These are phyloP conservation scores for Arothron firmamentum DNA, from an alignment of 2,113 vertebrate species.

Conservation along the genomic window DNA sequence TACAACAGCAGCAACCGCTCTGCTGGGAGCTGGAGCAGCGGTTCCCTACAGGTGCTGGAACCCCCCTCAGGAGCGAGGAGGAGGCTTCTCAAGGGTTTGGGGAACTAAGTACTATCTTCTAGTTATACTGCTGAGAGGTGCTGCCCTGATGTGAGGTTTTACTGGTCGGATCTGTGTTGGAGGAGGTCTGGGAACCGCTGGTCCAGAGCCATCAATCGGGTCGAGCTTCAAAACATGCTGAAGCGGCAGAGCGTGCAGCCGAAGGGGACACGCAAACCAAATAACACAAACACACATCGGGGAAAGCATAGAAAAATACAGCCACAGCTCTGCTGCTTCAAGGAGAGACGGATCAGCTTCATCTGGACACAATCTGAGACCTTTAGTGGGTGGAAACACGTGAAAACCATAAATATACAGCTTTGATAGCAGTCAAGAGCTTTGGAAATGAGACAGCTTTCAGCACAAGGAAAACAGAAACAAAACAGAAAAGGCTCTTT, in stretches of 20 bases:
- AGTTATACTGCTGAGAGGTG: not conserved
- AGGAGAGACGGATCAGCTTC: conserved; percentile 2
- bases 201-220: not conserved
- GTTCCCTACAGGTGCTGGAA: conserved; percentile 30
- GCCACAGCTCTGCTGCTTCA: conserved; percentile 16
- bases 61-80: not conserved
- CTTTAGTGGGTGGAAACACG: conserved; percentile 3
- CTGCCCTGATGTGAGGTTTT: conserved; percentile 34
- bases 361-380: conserved; percentile 1
- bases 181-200: conserved; percentile 41
- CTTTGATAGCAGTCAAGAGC: conserved; percentile 5
- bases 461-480: conserved; percentile 15
- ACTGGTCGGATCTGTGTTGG: conserved; percentile 8
- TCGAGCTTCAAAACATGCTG: not conserved
- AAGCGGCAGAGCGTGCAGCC: conserved; percentile 19
- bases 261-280: conserved; percentile 14
- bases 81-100: not conserved
- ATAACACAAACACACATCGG: conserved; percentile 20
- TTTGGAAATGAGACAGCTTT: conserved; percentile 2
- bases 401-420: conserved; percentile 7
- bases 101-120: not conserved
- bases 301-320: conserved; percentile 41
- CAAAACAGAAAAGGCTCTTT: conserved; percentile 50
- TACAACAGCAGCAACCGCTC: conserved; percentile 40
- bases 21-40: conserved; percentile 20